Percentiles rank a stretch among this genome's conserved stretches.
Conservation (phyloP, 1,140 invertebrate species). For the Apis laboriosa region DNA sequence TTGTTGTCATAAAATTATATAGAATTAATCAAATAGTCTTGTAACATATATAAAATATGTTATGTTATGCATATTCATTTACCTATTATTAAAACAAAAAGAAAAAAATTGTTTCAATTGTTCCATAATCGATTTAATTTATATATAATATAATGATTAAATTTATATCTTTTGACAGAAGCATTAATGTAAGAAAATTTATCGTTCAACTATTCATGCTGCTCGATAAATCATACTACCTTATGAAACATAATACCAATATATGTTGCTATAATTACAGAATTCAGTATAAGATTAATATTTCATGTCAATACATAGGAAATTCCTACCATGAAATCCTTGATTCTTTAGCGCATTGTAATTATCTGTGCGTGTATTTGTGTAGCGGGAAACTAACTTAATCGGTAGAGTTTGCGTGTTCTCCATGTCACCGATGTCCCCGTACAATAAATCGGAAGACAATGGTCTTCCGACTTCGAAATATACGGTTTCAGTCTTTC, state of each 20-base stretch:
- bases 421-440: constrained; percentile 63
- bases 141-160: constrained; percentile 9
- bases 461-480: constrained; percentile 22
- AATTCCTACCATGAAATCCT: constrained; percentile 25
- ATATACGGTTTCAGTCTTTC: constrained; percentile 29
- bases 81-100: not conserved
- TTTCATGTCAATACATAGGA: constrained; percentile 37
- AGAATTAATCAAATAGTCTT: not conserved
- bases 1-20: not conserved
- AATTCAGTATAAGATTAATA: constrained; percentile 34
- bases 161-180: constrained; percentile 24
- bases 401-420: constrained; percentile 63
- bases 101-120: constrained; percentile 2
- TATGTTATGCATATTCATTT: not conserved
- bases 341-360: constrained; percentile 33
- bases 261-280: constrained; percentile 21
- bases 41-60: not conserved
- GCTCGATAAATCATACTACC: constrained; percentile 27
- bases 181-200: not conserved
- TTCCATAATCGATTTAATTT: constrained; percentile 27
- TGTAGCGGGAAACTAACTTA: constrained; percentile 46
- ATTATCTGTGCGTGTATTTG: constrained; percentile 58
- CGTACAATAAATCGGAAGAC: constrained; percentile 35
- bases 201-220: constrained; percentile 12
- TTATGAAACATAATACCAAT: not conserved